Evolutionary conservation across 2,797 vertebrate species (phyloP).

Genomic region (Alectoris magna): DNA sequence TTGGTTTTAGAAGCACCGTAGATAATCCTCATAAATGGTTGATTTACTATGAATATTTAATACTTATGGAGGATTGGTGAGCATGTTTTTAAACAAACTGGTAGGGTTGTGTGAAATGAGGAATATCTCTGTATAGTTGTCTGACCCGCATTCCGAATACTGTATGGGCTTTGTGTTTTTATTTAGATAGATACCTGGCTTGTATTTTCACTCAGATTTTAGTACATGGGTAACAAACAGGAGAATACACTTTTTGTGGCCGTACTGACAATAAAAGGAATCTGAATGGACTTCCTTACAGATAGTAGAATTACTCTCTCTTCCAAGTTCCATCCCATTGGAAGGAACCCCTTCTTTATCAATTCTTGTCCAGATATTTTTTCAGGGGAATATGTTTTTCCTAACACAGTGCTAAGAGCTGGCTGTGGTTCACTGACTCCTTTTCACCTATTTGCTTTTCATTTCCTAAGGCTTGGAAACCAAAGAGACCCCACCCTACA

Average conservation of each 20-base stretch:
- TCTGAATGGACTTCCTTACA: neutral
- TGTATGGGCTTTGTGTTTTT: neutral
- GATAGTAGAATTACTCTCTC: neutral
- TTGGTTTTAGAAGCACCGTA: neutral
- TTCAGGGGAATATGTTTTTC: neutral
- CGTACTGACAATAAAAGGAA: neutral
- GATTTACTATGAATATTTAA: constrained; percentile 25
- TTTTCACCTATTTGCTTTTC: constrained; percentile 15
- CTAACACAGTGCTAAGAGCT: neutral
- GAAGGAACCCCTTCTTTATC: neutral
- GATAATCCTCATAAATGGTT: constrained; percentile 29
- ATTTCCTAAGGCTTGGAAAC: neutral
- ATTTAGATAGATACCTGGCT: neutral
- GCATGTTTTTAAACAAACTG: constrained; percentile 5
- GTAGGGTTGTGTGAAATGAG: neutral
- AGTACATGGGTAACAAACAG: neutral
- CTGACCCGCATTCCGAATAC: neutral
- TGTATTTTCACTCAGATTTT: neutral
- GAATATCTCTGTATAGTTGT: neutral
- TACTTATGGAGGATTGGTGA: neutral
- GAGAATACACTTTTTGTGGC: neutral
- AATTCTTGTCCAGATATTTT: neutral
- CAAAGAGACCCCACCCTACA: too few species aligned
- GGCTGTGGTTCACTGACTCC: neutral
- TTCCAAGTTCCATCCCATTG: neutral